Evolutionary conservation across 92 coral and sea anemone genomes (phyloP), one percentile per base, ranked within the genome.

Genomic region (Epizoanthus stellaris): DNA sequence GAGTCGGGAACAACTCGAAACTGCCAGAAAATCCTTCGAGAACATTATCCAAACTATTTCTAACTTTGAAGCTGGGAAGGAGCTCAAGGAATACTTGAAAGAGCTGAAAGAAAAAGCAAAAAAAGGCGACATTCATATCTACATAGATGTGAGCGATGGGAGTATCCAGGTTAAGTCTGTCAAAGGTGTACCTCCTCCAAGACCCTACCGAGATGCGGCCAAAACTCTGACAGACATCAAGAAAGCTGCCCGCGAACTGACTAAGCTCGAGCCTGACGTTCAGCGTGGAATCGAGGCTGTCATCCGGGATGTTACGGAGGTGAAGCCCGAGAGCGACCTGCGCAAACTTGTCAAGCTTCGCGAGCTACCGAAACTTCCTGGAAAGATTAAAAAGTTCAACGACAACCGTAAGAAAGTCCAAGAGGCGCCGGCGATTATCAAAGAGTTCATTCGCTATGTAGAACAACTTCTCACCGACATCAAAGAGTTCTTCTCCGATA

Each of bases 381-480:
- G 91, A 77, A 94, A 94, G 82, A 81, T 89, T 23, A 94, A 82
- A 81, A 83, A 85, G 67, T 91, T 94, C 79, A 91, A 94, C 80
- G 92, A 94, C 66, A 94, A 94, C 76, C 88, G 93, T 5, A 94
- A 94, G 70, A 89, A 89, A 61, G 93, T 88, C 21, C 98, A 94
- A 82, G 87, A 94, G 54, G 91, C 94, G 43, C 98, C 98, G 14
- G 74, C 75, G 19, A 86, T 87, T 61, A 88, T 94, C 73, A 89
- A 89, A 70, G 95, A 94, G 89, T 91, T 91, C 71, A 71, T 85
- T 67, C 19, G 13, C 62, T 94, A 87, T 20, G 95, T 91, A 30
- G 82, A 73, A 62, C 49, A 80, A 59, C 87, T 94, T 59, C 66
- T 94, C 12, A 75, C 19, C 15, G 98, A 94, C 85, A 88, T 94